Conservation (phyloP, 1,140 invertebrate genomes). For the Kradibia gibbosae region DNA sequence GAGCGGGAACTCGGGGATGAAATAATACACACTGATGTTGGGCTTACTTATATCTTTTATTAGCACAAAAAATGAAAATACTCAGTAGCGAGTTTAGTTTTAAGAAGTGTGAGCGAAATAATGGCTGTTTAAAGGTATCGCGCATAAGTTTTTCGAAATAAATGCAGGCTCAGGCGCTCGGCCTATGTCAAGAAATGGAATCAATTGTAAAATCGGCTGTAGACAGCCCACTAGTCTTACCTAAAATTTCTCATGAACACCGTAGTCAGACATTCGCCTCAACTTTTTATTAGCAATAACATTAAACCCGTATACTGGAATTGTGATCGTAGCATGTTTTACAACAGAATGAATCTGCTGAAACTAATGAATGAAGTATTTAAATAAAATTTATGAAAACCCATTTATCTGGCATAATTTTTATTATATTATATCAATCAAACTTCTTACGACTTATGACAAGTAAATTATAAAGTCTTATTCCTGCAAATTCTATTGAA, state of each 20-base stretch:
- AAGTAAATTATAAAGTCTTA: too few relatives aligned
- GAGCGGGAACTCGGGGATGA: too few relatives aligned
- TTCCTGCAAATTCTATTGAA: too few relatives aligned
- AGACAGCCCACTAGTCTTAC: not conserved
- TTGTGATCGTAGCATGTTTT: slow-evolving; percentile 15
- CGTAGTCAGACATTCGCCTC: not conserved
- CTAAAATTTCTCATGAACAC: too few relatives aligned
- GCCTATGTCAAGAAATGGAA: not conserved
- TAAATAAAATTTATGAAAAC: too few relatives aligned
- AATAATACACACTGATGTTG: too few relatives aligned
- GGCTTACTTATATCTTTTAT: too few relatives aligned
- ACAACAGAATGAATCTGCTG: not conserved
- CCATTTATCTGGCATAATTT: too few relatives aligned
- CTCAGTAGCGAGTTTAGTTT: not conserved
- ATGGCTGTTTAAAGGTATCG: not conserved
- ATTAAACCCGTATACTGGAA: slow-evolving; percentile 14
- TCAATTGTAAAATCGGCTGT: not conserved
- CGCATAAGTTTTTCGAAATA: not conserved
- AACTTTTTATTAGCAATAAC: not conserved
- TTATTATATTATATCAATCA: too few relatives aligned
- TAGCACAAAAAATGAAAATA: too few relatives aligned
- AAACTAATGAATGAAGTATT: too few relatives aligned
- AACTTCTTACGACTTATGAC: too few relatives aligned
- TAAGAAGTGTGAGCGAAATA: not conserved
- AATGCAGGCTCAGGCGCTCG: not conserved